Conservation (phyloP, 1,140 invertebrate species). For the Halictus rubicundus region DNA sequence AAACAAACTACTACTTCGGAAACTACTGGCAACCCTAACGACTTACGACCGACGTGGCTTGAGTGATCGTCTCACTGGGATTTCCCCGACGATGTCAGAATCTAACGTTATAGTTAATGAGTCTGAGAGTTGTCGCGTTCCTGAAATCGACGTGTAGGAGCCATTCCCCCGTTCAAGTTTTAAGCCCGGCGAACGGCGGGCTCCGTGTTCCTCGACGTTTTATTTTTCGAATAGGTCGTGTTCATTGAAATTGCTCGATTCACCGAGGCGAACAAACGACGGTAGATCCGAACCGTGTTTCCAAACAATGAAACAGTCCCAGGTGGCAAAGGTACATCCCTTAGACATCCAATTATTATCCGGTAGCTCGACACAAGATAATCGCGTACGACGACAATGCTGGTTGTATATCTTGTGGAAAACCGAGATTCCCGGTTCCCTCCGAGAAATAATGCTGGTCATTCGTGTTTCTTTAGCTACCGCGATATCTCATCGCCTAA, state of each 20-base stretch:
- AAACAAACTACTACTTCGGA: conserved; percentile 18
- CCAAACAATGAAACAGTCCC: neutral
- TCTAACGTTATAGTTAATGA: neutral
- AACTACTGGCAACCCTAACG: conserved; percentile 22
- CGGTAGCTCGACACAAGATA: conserved; percentile 16
- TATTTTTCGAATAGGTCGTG: neutral
- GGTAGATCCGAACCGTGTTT: conserved; percentile 22
- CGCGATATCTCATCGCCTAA: neutral
- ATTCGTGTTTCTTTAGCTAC: conserved; percentile 3
- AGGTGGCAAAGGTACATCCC: conserved; percentile 10
- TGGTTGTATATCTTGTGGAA: conserved; percentile 40
- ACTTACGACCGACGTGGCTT: conserved; percentile 7
- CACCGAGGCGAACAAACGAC: neutral
- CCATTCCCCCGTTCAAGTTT: neutral
- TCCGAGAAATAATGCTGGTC: conserved; percentile 4
- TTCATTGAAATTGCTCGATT: neutral
- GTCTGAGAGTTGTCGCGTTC: neutral
- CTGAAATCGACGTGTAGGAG: neutral
- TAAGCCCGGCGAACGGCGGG: neutral
- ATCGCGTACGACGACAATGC: conserved; percentile 37
- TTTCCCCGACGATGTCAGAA: neutral
- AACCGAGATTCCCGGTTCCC: neutral
- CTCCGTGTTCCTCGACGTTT: neutral
- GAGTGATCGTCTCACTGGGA: conserved; percentile 24
- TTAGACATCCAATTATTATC: conserved; percentile 45